Evolutionary conservation across 2,888 invertebrate genomes (phyloP).

Genomic region (Sarcophaga rosellei): DNA sequence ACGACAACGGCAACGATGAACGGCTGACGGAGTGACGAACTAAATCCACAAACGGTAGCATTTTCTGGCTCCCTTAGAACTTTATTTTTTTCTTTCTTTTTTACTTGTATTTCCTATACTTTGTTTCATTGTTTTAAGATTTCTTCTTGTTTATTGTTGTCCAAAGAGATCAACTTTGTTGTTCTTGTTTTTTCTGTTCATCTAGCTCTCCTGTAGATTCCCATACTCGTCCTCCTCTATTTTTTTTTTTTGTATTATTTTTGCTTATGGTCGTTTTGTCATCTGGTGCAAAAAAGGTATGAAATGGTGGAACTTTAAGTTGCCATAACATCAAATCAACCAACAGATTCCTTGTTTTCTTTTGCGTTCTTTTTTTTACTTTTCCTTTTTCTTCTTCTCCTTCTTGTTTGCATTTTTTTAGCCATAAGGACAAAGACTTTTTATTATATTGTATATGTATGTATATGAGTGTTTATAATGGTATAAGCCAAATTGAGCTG

Average conservation of each 20-base stretch:
- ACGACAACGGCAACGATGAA: not conserved
- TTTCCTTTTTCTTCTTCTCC: not conserved
- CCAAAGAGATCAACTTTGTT: slow-evolving; percentile 35
- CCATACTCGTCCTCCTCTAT: not conserved
- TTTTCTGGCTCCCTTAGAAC: slow-evolving; percentile 16
- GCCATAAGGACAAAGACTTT: slow-evolving; percentile 16
- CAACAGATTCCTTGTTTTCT: slow-evolving; percentile 21
- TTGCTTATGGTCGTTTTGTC: slow-evolving; percentile 29
- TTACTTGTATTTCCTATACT: not conserved
- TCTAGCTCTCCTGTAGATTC: not conserved
- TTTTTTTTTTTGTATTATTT: not conserved
- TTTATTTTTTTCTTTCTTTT: slow-evolving; percentile 6
- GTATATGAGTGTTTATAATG: not conserved
- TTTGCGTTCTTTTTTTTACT: not conserved
- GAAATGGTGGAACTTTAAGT: slow-evolving; percentile 51
- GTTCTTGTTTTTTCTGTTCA: no score
- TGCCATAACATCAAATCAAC: slow-evolving; percentile 53
- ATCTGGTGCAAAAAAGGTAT: slow-evolving; percentile 4
- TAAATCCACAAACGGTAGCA: slow-evolving; percentile 43
- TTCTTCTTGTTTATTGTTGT: slow-evolving; percentile 11
- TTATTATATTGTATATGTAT: slow-evolving; percentile 9
- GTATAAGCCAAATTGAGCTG: slow-evolving; percentile 50
- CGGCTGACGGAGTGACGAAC: no score
- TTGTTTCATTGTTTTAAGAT: slow-evolving; percentile 23
- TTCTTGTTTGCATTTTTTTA: no score